These are phyloP conservation scores for Colaptes auratus DNA, from an alignment of 2,113 vertebrate genomes.

Conservation along the genomic window DNA sequence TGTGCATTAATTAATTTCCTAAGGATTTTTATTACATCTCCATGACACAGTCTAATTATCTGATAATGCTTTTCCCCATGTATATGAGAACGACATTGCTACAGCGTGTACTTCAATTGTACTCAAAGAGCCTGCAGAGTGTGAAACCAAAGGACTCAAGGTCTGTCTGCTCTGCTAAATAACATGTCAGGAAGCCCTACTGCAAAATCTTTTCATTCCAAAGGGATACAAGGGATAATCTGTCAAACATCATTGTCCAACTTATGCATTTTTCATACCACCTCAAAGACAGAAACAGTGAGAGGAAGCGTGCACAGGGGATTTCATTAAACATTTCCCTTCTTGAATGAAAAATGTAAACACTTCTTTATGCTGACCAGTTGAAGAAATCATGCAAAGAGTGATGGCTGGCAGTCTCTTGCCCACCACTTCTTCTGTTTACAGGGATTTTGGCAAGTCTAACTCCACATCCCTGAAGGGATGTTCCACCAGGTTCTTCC, in stretches of 20 bases:
- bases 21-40: slow-evolving; percentile 74
- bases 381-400: background rate
- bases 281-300: background rate
- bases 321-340: background rate
- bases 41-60: slow-evolving; percentile 71
- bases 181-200: background rate
- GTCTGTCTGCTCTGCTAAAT: slow-evolving; percentile 4
- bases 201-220: slow-evolving; percentile 13
- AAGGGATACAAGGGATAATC: slow-evolving; percentile 13
- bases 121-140: slow-evolving; percentile 28
- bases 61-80: slow-evolving; percentile 60
- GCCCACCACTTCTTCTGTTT: background rate
- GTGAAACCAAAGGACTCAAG: background rate
- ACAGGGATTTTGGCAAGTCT: background rate
- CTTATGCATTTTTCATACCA: slow-evolving; percentile 37
- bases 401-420: background rate
- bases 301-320: background rate
- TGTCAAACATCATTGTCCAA: slow-evolving; percentile 8
- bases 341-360: background rate
- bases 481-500: background rate
- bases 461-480: background rate
- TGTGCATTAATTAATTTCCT: slow-evolving; percentile 78
- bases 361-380: background rate
- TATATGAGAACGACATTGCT: slow-evolving; percentile 8
- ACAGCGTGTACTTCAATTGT: background rate